phyloP scores from a whole-genome alignment of 1,140 invertebrate species.

The Philotrypesis tridentata region DNA sequence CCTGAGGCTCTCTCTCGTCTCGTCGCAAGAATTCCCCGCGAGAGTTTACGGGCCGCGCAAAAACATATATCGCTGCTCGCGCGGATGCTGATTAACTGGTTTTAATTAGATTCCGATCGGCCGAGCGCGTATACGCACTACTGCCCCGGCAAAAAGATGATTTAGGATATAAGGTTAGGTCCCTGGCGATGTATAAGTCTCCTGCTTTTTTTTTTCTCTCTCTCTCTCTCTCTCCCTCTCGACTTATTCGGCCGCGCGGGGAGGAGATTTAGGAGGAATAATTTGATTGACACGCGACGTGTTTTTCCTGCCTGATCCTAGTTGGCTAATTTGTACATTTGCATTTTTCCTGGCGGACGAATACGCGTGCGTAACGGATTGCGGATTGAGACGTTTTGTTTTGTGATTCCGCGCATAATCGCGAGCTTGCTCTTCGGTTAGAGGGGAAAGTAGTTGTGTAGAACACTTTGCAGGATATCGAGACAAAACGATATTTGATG shows the following conservation, averaged over 20 bases:
- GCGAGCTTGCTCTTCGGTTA: too few relatives aligned
- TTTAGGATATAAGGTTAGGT: slow-evolving; percentile 35
- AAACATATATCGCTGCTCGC: slow-evolving; percentile 6
- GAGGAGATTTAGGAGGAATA: neutral
- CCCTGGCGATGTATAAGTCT: too few relatives aligned
- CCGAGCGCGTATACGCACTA: too few relatives aligned
- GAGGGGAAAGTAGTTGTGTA: too few relatives aligned
- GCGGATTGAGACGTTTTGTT: neutral
- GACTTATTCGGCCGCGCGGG: too few relatives aligned
- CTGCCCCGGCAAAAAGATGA: slow-evolving; percentile 24
- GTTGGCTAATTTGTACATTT: neutral
- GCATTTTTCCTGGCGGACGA: neutral
- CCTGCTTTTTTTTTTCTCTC: neutral
- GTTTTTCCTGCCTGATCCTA: neutral
- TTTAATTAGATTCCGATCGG: slow-evolving; percentile 51
- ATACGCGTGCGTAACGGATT: too few relatives aligned
- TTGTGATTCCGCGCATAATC: neutral
- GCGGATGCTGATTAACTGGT: slow-evolving; percentile 48
- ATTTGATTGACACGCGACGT: slow-evolving; percentile 45
- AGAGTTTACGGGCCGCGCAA: slow-evolving; percentile 8
- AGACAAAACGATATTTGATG: too few relatives aligned
- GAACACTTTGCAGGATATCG: too few relatives aligned
- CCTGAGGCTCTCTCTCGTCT: slow-evolving; percentile 54
- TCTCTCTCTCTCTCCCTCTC: too few relatives aligned
- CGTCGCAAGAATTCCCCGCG: slow-evolving; percentile 19